Percentiles rank a stretch among this genome's conserved stretches.
Conservation (phyloP, 2,113 vertebrate genomes). For the Atlantisia rogersi region DNA sequence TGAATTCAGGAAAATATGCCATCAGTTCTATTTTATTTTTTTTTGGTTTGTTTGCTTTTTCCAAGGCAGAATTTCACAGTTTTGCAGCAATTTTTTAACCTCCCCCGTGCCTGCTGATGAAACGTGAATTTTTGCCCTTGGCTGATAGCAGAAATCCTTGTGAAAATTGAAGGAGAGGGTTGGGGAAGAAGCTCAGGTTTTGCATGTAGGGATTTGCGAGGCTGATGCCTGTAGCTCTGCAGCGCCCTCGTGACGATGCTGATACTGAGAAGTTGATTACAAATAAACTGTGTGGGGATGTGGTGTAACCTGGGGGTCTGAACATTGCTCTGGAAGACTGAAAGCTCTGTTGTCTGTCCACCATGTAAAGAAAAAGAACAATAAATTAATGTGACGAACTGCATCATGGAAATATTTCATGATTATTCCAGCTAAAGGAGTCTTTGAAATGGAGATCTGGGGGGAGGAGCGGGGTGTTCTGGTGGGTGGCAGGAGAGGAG, state of each 20-base stretch:
- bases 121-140: slow-evolving; percentile 12
- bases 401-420: not conserved
- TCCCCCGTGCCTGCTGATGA: slow-evolving; percentile 54
- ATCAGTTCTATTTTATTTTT: not conserved
- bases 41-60: not conserved
- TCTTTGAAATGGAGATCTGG: not conserved
- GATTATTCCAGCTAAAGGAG: not conserved
- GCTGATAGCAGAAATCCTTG: not conserved
- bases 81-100: slow-evolving; percentile 46
- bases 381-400: slow-evolving; percentile 56
- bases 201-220: slow-evolving; percentile 25
- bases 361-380: slow-evolving; percentile 60
- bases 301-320: not conserved
- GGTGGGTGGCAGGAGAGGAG: not conserved
- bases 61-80: slow-evolving; percentile 41
- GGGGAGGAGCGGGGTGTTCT: not conserved
- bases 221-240: not conserved
- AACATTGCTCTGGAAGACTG: not conserved
- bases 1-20: not conserved
- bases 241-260: not conserved
- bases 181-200: slow-evolving; percentile 36
- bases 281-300: not conserved
- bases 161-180: not conserved
- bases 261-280: not conserved
- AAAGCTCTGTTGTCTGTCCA: slow-evolving; percentile 39